Evolutionary conservation across 2,888 invertebrate genomes (phyloP), one percentile per base, ranked within the genome.

Genomic region (Phaonia tiefii): DNA sequence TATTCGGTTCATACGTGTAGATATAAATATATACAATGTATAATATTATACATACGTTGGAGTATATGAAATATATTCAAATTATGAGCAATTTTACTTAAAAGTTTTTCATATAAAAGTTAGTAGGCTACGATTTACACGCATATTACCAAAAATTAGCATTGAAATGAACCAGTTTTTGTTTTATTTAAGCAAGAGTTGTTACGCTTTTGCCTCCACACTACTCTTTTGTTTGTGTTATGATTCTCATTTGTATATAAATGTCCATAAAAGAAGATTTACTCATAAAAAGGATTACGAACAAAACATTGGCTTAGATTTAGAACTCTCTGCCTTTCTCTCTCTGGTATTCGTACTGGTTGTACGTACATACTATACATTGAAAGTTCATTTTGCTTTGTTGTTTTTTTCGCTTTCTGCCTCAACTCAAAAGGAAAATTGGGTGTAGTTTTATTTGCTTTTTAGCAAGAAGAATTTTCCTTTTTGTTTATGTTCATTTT

Each of bases 131-230:
- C 63, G 72, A 72, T 75, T 78, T 78, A 75, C 75, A 81, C 78
- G 75, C 81, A 81, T 75, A 72, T 78, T 75, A 81, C 39, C 72
- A 74, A 67, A 81, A 81, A 81, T 81, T 81, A 81, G 74, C 80
- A 81, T 81, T 77, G 77, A 81, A 81, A 81, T 77, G 70, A 73
- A 71, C 39, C 69, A 39, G 58, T 66, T 67, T 70, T 44, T 56
- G 58, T 60, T 75, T 51, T 71, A 20, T 49, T 26, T 10, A 73
- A 13, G 15, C n/a, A 26, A 58, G 17, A 39, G 11, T 42, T 63
- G 10, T 63, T 39, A 13, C 39, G 63, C 4, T 63, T 22, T 20
- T 63, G 25, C 22, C 25, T 7, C 25, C 11, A 11, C 25, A 13
- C 22, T 17, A 4, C 8, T 4, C 15, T 44, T 44, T 37, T 37